Base-by-base conservation (phyloP, 1,140 invertebrate genomes). In the Euglossa dilemma region DNA sequence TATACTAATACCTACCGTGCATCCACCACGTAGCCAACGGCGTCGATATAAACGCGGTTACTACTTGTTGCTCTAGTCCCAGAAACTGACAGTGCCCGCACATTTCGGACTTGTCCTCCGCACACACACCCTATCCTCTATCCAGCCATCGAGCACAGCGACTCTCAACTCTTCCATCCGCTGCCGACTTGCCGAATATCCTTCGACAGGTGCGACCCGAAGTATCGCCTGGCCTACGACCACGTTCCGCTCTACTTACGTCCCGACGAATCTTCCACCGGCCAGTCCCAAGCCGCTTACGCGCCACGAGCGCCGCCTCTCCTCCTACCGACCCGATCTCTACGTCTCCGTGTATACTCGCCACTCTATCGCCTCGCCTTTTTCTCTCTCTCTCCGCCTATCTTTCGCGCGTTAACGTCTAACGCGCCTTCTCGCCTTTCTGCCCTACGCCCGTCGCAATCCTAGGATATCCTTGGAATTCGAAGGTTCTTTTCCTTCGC, bases 51-150 rank as follows among this genome's bases (percentile, higher is more conserved):
- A 92, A 91, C 89, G 87, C 87, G 90, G 88, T 93, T 92, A 92
- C 93, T 93, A 93, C 93, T 93, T 93, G 93, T 93, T 93, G 93
- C 93, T 92, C 91, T 86, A 83, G 89, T 90, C 91, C 91, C 90
- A 90, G 91, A 91, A 91, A 90, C 88, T 85, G 79, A 63, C 73
- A 88, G 87, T 80, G 67, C 71, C 73, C 82, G 69, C 45, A 61
- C 61, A 67, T 77, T 85, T 84, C 77, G 85, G 76, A 74, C 56
- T 28, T 63, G 74, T 57, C 54, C 61, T 45, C 45, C 56, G 25
- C 18, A 57, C 59, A 23, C 28, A 18, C 54, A 77, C 36, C 36
- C 36, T 36, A 36, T 4, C 36, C 1, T 36, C 36, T 36, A 36
- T 36, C 36, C 36, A 36, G 36, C 1, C 36, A 36, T 36, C 1